Percentiles rank a stretch among this genome's conserved stretches.
These are phyloP conservation scores for Pituophis catenifer DNA, from an alignment of 2,113 vertebrate genomes.

Conservation along the genomic window DNA sequence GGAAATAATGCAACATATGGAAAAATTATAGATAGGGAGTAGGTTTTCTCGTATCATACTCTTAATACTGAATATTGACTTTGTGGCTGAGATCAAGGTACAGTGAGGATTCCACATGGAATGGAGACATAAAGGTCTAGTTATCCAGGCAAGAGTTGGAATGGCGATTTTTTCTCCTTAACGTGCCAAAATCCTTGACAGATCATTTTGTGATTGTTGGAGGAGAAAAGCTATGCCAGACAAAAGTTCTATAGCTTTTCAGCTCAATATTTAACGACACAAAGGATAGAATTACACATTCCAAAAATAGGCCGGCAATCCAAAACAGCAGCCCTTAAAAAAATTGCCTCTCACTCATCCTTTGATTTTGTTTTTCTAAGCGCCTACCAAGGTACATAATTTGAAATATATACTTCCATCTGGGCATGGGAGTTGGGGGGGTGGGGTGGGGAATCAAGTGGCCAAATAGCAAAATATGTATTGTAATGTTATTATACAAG, in stretches of 20 bases:
- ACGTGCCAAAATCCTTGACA: conserved; percentile 3
- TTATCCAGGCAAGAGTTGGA: not conserved
- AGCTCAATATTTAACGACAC: not conserved
- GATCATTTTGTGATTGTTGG: not conserved
- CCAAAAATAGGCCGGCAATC: not conserved
- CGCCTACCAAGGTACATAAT: not conserved
- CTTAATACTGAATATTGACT: not conserved
- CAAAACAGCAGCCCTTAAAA: not conserved
- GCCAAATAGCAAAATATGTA: not conserved
- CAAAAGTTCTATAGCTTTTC: not conserved
- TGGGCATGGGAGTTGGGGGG: not conserved
- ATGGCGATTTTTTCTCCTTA: conserved; percentile 27
- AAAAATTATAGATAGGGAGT: not conserved
- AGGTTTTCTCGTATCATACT: not conserved
- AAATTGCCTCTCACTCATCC: not conserved
- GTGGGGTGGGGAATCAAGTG: not conserved
- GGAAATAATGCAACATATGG: not conserved
- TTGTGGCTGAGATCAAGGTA: not conserved
- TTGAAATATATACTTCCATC: not conserved
- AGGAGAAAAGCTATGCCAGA: not conserved
- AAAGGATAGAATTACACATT: not conserved
- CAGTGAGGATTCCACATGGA: not conserved
- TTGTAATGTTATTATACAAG: not conserved
- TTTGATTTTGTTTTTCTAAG: not conserved
- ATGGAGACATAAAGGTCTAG: not conserved